These are phyloP conservation scores for Anas platyrhynchos DNA, from an alignment of 2,113 vertebrate genomes.

Conservation along the genomic window DNA sequence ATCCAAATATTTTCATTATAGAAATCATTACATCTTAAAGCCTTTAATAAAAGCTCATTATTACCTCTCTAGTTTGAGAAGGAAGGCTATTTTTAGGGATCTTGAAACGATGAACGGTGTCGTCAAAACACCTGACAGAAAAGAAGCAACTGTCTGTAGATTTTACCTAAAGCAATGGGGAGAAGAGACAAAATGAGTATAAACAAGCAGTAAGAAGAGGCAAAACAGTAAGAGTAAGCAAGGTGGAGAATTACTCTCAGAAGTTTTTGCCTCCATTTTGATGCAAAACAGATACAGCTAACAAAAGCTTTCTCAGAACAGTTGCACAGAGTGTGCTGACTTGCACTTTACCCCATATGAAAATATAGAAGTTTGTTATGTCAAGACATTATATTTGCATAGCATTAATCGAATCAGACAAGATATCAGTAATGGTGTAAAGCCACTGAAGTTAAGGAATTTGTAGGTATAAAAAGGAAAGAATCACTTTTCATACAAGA, in stretches of 20 bases:
- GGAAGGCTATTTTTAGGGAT: conserved; percentile 83
- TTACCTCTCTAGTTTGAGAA: conserved; percentile 87
- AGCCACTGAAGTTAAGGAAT: background rate
- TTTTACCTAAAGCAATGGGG: conserved; percentile 79
- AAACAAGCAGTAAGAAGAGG: background rate
- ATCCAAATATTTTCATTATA: background rate
- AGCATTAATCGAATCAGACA: background rate
- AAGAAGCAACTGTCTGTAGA: conserved; percentile 86
- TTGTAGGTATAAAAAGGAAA: background rate
- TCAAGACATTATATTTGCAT: background rate
- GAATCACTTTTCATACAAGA: background rate
- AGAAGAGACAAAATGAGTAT: background rate
- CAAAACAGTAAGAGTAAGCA: background rate
- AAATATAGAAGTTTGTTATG: background rate
- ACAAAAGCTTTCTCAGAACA: background rate
- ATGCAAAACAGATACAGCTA: background rate
- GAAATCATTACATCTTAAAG: background rate
- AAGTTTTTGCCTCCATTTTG: background rate
- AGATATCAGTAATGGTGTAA: background rate
- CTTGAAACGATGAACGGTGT: conserved; percentile 93
- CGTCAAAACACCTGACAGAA: conserved; percentile 93
- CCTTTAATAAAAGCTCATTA: background rate
- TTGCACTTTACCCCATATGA: background rate
- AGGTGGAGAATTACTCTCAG: background rate
- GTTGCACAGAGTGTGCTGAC: background rate